A percentile compares a stretch with the other conserved stretches of the same genome.
phyloP scores from a whole-genome alignment of 2,113 vertebrate species.

The Pelvicachromis taeniatus region DNA sequence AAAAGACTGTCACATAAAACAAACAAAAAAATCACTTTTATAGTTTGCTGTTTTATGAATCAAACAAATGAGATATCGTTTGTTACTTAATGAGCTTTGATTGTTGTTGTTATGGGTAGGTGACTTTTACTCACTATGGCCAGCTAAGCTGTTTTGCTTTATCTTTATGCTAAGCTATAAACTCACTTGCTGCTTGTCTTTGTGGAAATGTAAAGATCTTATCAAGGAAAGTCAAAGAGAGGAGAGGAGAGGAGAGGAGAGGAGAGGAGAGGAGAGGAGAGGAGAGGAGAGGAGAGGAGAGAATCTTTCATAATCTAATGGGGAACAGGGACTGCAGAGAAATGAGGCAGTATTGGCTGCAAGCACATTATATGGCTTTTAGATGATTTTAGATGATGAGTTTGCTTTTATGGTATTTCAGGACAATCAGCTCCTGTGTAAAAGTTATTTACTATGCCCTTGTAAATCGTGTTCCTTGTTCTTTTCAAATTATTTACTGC shows the following conservation, averaged over 20 bases:
- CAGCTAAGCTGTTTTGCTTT: neutral
- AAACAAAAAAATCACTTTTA: rapidly evolving
- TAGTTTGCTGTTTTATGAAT: neutral
- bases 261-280: neutral
- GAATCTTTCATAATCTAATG: constrained; percentile 46
- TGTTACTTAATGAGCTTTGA: neutral
- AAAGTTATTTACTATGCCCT: constrained; percentile 35
- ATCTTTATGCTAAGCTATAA: neutral
- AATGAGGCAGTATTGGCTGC: neutral
- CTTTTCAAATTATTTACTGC: constrained; percentile 20
- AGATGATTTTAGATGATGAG: constrained; percentile 50
- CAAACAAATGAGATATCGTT: neutral
- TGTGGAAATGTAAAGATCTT: neutral
- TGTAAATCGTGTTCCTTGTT: constrained; percentile 35
- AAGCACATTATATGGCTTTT: constrained; percentile 59
- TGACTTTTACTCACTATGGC: neutral
- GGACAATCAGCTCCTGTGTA: constrained; percentile 41
- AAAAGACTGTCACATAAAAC: neutral
- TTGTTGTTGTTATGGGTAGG: neutral
- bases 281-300: neutral
- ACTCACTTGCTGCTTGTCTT: neutral
- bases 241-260: neutral
- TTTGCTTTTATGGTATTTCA: constrained; percentile 41
- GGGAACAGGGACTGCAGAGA: neutral
- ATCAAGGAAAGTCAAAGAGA: neutral